A percentile compares a stretch with the other conserved stretches of the same genome.
These are phyloP conservation scores for Aythya fuligula DNA, from an alignment of 2,797 vertebrate species.

Conservation along the genomic window DNA sequence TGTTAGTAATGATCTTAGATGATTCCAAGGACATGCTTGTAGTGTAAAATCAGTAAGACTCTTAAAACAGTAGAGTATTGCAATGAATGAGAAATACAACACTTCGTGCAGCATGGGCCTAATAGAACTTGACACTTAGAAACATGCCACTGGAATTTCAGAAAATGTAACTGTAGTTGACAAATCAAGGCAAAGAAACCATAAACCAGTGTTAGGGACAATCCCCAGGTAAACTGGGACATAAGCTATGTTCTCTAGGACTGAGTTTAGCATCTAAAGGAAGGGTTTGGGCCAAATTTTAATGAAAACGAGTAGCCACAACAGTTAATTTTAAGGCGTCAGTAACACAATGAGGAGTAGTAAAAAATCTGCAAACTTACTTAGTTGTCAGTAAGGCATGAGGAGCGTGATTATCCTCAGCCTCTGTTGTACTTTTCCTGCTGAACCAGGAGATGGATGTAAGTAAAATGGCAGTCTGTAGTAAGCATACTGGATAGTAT, in stretches of 20 bases:
- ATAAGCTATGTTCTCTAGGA: neutral
- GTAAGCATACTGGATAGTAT: neutral
- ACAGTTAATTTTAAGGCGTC: neutral
- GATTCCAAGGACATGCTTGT: neutral
- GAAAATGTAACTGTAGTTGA: neutral
- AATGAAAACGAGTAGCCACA: neutral
- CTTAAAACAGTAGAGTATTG: neutral
- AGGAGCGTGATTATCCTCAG: neutral
- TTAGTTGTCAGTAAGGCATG: neutral
- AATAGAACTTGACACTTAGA: neutral
- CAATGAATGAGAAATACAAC: neutral
- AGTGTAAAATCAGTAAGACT: neutral
- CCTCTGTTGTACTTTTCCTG: neutral
- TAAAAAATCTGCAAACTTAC: neutral
- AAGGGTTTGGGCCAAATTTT: neutral
- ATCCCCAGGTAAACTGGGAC: neutral
- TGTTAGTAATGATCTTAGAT: neutral
- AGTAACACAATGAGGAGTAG: neutral
- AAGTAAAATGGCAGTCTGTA: neutral
- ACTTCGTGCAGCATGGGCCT: neutral
- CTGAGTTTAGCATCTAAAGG: neutral
- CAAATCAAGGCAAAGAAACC: neutral
- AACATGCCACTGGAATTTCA: neutral
- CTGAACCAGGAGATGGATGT: neutral
- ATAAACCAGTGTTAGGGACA: neutral